Evolutionary conservation across 2,888 invertebrate species (phyloP).

Genomic region (Dendrolimus pini): DNA sequence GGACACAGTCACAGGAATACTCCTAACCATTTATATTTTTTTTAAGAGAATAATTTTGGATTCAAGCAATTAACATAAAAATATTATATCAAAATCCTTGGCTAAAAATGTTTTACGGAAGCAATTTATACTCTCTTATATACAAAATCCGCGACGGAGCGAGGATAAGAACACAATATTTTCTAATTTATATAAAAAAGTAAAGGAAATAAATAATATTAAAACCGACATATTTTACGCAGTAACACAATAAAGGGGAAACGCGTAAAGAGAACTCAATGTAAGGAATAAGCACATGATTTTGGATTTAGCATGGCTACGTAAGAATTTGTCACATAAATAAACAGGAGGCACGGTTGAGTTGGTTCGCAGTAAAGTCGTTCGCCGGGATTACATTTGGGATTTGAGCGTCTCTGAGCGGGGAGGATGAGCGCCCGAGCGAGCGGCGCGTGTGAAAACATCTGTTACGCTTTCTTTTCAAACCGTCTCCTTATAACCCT

Average conservation of each 20-base stretch:
- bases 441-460: constrained; percentile 65
- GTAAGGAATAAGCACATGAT: constrained; percentile 47
- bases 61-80: too few species aligned
- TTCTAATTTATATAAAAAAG: not conserved
- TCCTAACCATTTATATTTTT: too few species aligned
- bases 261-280: constrained; percentile 30
- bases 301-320: constrained; percentile 56
- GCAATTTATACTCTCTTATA: not conserved
- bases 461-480: constrained; percentile 65
- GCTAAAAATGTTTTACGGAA: too few species aligned
- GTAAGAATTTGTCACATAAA: constrained; percentile 73
- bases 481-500: constrained; percentile 43
- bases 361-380: constrained; percentile 53
- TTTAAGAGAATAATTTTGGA: too few species aligned
- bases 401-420: constrained; percentile 50
- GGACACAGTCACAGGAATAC: not conserved
- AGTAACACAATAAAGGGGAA: constrained; percentile 10
- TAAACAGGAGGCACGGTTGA: constrained; percentile 66
- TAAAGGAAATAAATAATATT: constrained; percentile 2
- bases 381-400: constrained; percentile 66
- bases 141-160: not conserved
- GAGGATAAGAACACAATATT: not conserved
- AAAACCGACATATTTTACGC: constrained; percentile 5
- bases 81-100: too few species aligned
- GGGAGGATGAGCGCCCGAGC: constrained; percentile 20